phyloP scores from a whole-genome alignment of 2,113 vertebrate species.

The Plectropomus leopardus region DNA sequence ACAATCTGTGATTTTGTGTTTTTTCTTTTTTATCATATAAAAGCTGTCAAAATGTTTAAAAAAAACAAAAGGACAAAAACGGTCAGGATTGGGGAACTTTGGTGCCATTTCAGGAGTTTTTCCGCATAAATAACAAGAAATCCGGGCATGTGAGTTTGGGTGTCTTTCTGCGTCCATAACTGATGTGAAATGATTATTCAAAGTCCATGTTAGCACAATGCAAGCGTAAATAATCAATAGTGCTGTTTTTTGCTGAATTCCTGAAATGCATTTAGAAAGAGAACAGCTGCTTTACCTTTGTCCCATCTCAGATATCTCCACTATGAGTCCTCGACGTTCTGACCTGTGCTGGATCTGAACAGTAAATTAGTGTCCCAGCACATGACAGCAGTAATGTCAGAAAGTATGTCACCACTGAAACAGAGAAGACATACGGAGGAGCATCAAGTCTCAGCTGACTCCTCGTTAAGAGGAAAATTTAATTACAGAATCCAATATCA shows the following conservation, averaged over 20 bases:
- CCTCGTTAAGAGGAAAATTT: slow-evolving; percentile 59
- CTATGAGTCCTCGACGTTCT: background rate
- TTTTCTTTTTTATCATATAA: background rate
- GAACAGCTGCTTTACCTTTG: background rate
- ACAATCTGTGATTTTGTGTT: slow-evolving; percentile 20
- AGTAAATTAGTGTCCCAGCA: background rate
- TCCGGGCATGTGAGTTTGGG: no score
- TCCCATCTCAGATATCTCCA: background rate
- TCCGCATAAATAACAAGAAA: no score
- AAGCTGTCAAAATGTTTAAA: background rate
- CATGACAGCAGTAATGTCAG: slow-evolving; percentile 27
- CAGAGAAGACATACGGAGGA: background rate
- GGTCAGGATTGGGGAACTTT: background rate
- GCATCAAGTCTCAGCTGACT: slow-evolving; percentile 73
- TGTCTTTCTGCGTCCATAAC: background rate
- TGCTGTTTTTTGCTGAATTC: background rate
- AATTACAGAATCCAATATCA: slow-evolving; percentile 60
- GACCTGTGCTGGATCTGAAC: background rate
- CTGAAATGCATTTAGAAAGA: background rate
- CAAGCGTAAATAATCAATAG: slow-evolving; percentile 13
- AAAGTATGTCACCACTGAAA: slow-evolving; percentile 3
- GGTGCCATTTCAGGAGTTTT: background rate
- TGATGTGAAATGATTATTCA: background rate
- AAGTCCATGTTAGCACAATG: slow-evolving; percentile 37
- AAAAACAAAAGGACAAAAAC: no score